Evolutionary conservation across 2,797 vertebrate species (phyloP).

Genomic region (Alca torda): DNA sequence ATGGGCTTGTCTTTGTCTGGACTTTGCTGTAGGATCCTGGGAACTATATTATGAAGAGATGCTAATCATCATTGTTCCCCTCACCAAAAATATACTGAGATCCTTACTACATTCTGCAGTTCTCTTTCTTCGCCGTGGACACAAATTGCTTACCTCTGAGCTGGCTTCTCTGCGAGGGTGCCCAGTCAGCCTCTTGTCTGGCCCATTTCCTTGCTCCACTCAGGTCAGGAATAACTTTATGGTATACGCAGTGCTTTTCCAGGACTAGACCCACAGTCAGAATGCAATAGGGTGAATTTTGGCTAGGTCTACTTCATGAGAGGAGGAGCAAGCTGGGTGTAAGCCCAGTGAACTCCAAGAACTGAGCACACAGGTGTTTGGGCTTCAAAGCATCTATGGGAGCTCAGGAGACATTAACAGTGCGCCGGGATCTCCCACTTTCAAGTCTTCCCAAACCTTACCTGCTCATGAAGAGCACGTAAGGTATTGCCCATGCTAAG

Average conservation of each 20-base stretch:
- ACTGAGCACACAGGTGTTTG: fast-evolving
- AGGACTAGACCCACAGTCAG: not conserved
- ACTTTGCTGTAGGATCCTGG: not conserved
- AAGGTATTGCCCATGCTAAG: fast-evolving
- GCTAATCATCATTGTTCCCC: not conserved
- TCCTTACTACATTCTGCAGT: not conserved
- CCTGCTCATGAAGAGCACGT: fast-evolving
- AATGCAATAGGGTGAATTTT: not conserved
- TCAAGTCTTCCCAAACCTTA: not conserved
- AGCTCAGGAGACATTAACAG: not conserved
- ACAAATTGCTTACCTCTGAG: not conserved
- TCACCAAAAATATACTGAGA: not conserved
- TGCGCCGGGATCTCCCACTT: not conserved
- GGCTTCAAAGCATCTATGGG: not conserved
- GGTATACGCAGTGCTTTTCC: not conserved
- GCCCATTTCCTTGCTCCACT: not conserved
- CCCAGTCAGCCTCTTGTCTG: not conserved
- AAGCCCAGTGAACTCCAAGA: not conserved
- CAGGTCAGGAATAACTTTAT: not conserved
- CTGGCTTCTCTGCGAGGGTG: not conserved
- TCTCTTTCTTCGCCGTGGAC: not conserved
- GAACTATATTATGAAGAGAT: not conserved
- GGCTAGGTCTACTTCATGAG: not conserved
- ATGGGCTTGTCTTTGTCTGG: not conserved
- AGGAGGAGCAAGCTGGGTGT: not conserved